Evolutionary conservation across 2,113 vertebrate genomes (phyloP).

Genomic region (Cavia porcellus): DNA sequence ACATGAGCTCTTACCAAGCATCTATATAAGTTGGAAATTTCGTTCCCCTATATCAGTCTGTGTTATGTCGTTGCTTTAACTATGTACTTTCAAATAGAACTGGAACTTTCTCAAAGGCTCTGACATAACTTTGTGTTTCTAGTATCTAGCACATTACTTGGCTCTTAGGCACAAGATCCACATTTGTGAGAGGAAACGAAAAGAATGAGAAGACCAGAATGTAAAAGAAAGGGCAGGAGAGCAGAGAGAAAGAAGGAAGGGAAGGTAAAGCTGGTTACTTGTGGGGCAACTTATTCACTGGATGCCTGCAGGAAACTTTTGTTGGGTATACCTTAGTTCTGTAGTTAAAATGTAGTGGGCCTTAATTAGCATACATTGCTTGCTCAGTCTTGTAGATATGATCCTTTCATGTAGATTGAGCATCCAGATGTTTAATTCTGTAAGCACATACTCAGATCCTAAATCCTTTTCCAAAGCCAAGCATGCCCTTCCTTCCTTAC

Average conservation of each 20-base stretch:
- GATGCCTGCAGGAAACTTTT: not conserved
- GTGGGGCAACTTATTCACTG: not conserved
- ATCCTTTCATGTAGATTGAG: not conserved
- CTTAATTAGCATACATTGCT: not conserved
- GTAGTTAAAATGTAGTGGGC: not conserved
- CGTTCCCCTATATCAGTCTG: no score
- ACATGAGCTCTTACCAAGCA: no score
- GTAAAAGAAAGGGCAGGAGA: not conserved
- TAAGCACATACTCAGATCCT: not conserved
- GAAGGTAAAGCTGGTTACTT: not conserved
- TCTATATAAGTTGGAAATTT: no score
- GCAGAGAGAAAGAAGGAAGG: not conserved
- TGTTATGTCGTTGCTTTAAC: not conserved
- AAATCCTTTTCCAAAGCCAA: slow-evolving; percentile 23
- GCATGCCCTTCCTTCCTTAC: not conserved
- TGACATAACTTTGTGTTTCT: not conserved
- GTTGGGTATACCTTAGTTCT: not conserved
- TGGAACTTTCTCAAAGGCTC: not conserved
- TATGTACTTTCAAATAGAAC: not conserved
- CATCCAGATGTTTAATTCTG: not conserved
- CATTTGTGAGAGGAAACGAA: not conserved
- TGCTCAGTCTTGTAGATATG: not conserved
- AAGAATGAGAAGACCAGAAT: not conserved
- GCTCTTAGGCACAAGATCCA: rapidly evolving
- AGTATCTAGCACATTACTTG: not conserved